phyloP scores from a whole-genome alignment of 2,888 invertebrate species.

The Ganaspis brasiliensis region DNA sequence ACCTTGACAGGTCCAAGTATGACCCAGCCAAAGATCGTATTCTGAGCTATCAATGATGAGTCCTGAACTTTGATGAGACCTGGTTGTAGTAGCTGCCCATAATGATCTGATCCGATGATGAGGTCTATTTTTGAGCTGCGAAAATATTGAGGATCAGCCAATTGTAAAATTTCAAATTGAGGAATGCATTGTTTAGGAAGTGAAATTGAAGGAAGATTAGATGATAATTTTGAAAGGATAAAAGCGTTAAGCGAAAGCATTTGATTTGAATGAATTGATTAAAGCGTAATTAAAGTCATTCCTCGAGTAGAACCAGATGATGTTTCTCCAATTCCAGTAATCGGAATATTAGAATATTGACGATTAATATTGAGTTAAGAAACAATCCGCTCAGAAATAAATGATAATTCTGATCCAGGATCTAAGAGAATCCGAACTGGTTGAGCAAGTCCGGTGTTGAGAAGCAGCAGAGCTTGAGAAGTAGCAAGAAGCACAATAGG shows the following conservation, averaged over 20 bases:
- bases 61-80: neutral
- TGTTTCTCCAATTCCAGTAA: constrained; percentile 4
- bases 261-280: neutral
- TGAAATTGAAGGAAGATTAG: neutral
- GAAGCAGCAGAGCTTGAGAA: too few species aligned
- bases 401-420: too few species aligned
- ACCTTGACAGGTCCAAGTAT: too few species aligned
- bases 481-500: too few species aligned
- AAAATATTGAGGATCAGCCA: constrained; percentile 11
- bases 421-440: too few species aligned
- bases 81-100: neutral
- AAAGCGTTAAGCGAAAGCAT: neutral
- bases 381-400: too few species aligned
- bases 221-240: neutral
- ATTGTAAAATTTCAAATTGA: neutral
- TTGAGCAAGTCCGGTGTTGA: too few species aligned
- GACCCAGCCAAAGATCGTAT: too few species aligned
- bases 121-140: neutral
- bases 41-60: neutral
- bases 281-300: neutral
- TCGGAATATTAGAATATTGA: neutral
- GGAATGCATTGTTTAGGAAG: neutral
- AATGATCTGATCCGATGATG: too few species aligned
- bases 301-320: neutral
- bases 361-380: neutral